Base-by-base conservation (phyloP, 30 jellyfish, hydroid and myxozoan species). In the Aurelia aurita region DNA sequence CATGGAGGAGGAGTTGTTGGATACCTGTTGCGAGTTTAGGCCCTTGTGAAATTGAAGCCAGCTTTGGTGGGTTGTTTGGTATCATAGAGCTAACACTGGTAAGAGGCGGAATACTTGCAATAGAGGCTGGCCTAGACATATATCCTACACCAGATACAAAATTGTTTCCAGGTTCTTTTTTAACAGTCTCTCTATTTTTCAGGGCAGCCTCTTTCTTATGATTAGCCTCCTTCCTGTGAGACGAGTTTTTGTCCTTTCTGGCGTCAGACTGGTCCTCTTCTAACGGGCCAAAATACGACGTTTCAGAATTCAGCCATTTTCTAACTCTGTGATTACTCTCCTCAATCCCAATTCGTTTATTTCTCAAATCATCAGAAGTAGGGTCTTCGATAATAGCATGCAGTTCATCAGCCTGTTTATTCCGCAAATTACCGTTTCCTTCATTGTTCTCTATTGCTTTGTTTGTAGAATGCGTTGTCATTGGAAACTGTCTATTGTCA, bases 281-380 rank as follows among this genome's bases (percentile, higher is more conserved):
- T 10, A 43, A 27, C n/a, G 90, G 90, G 10, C 85, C 96, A 68
- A 87, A 87, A 57, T 75, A 77, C 1, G 96, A 76, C 1, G 97
- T 57, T 29, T 89, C 88, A 16, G 98, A 85, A 69, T 93, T 83
- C 70, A 93, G 76, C 98, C 98, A 93, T 21, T 79, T 69, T 46
- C 91, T 86, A 43, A 93, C 98, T 44, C 96, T 54, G 19, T 94
- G 87, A 61, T 87, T 85, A 81, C 97, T 88, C 53, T 76, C 97
- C 65, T 89, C 97, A 27, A 89, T 32, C 54, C 97, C 82, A 68
- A 80, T 67, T 34, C 87, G 66, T 45, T 77, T 75, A 61, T 87
- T 77, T 74, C 86, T 27, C 21, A 66, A 64, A 31, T 69, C 96
- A 10, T 77, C 88, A 2, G 96, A 76, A 82, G 69, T 10, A 13